These are phyloP conservation scores for Hetaerina titia DNA, from an alignment of 2,888 invertebrate species.

Conservation along the genomic window DNA sequence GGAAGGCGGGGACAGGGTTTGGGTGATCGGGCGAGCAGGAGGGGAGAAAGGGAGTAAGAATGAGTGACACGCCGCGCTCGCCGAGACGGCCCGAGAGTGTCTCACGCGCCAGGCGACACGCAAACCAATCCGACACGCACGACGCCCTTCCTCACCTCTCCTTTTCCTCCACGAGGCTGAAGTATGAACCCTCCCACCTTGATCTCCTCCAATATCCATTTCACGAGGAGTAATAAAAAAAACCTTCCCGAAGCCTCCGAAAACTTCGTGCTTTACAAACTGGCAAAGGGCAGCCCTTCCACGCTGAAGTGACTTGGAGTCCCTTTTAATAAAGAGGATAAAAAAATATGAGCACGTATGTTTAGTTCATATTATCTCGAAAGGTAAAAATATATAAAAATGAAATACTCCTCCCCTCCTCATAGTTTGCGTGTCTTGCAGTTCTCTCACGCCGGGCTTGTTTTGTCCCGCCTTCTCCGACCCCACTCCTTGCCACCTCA, in stretches of 20 bases:
- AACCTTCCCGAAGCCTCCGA: neutral
- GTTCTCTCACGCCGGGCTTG: conserved; percentile 16
- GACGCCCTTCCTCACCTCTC: neutral
- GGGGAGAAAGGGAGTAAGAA: neutral
- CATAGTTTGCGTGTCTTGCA: neutral
- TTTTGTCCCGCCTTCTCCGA: conserved; percentile 6
- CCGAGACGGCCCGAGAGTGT: neutral
- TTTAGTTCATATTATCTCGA: neutral
- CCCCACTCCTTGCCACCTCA: neutral
- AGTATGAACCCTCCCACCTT: too few species aligned
- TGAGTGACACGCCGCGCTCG: neutral
- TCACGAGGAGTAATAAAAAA: neutral
- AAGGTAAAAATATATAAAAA: neutral
- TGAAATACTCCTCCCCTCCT: neutral
- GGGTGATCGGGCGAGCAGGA: neutral
- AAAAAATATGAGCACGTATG: neutral
- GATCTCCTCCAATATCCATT: neutral
- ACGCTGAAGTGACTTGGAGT: neutral
- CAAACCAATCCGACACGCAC: neutral
- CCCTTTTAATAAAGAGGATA: neutral
- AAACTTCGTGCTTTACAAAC: neutral
- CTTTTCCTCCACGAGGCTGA: neutral
- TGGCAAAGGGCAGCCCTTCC: neutral
- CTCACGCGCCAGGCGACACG: neutral
- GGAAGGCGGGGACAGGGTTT: neutral